Evolutionary conservation across 2,797 vertebrate genomes (phyloP), one percentile per base, ranked within the genome.

Genomic region (Eupleurogrammus muticus): DNA sequence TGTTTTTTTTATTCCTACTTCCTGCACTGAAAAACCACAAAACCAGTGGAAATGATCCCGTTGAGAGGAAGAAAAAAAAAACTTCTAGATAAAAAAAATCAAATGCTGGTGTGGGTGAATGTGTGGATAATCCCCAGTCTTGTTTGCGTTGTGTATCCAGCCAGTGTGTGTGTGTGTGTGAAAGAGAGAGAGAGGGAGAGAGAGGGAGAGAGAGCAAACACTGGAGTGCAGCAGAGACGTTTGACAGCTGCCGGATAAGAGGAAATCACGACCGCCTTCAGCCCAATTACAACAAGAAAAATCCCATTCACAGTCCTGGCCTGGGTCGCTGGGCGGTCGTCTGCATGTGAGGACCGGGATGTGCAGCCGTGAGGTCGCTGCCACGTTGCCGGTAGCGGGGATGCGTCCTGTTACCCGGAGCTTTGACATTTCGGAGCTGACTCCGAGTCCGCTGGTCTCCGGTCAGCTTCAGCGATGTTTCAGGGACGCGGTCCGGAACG

Each of bases 351-450:
- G 16, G 42, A 64, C 59, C 35, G 9, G 14, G 6, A 14, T 6
- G 14, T 7, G 9, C n/a, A 70, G 70, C 57, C 51, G 51, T 35
- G 66, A 57, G 46, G n/a, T 36, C 5, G n/a, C 10, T 90, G 90
- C 90, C 90, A 90, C 90, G 90, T 91, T 87, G 89, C 70, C 85
- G 77, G 79, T 65, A 50, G 67, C 21, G 50, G 74, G 58, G 87
- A 72, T 71, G 71, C 20, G 47, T 59, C 19, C n/a, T 28, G 28
- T 6, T n/a, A 28, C 3, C 4, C 21, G 16, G 54, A 54, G 13
- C 32, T 42, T n/a, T 40, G 55, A 8, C 21, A 10, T 11, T 5
- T 6, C 21, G 4, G 34, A 36, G 3, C 7, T 3, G n/a, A n/a
- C n/a, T 13, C 7, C 0, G 32, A 14, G 10, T 50, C 11, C 12